Evolutionary conservation across 1,140 invertebrate species (phyloP).

Genomic region (Sitophilus oryzae): DNA sequence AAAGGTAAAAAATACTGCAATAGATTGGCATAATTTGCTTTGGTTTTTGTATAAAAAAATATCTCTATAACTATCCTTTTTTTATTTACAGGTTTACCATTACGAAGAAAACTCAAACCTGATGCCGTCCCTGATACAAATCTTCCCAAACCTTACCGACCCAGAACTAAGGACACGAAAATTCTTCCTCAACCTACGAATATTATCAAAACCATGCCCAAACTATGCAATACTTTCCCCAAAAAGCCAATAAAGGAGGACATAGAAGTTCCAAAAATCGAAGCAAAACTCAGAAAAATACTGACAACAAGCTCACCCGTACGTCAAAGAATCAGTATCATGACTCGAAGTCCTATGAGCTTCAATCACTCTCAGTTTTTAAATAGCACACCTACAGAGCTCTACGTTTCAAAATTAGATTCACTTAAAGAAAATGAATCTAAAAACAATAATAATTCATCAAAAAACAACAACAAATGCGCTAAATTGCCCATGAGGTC

Average conservation of each 20-base stretch:
- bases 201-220: background rate
- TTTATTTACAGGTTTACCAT: slow-evolving; percentile 41
- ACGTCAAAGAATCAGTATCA: background rate
- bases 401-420: background rate
- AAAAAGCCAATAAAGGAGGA: too few species aligned
- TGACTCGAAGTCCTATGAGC: background rate
- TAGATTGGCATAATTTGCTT: too few species aligned
- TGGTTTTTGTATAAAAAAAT: background rate
- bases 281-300: background rate
- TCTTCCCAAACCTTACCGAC: slow-evolving; percentile 37
- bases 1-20: too few species aligned
- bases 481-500: slow-evolving; percentile 31
- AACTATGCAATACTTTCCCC: background rate
- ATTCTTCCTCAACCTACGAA: background rate
- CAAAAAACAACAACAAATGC: slow-evolving; percentile 18
- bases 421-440: background rate
- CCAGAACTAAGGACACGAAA: slow-evolving; percentile 1
- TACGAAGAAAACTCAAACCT: slow-evolving; percentile 46
- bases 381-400: too few species aligned
- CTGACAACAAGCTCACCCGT: background rate
- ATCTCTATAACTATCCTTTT: background rate
- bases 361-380: background rate
- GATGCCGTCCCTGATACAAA: slow-evolving; percentile 49
- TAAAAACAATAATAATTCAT: background rate
- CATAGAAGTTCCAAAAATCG: too few species aligned